Evolutionary conservation across 2,888 invertebrate genomes (phyloP), one percentile per base, ranked within the genome.

Genomic region (Napeogenes sylphis): DNA sequence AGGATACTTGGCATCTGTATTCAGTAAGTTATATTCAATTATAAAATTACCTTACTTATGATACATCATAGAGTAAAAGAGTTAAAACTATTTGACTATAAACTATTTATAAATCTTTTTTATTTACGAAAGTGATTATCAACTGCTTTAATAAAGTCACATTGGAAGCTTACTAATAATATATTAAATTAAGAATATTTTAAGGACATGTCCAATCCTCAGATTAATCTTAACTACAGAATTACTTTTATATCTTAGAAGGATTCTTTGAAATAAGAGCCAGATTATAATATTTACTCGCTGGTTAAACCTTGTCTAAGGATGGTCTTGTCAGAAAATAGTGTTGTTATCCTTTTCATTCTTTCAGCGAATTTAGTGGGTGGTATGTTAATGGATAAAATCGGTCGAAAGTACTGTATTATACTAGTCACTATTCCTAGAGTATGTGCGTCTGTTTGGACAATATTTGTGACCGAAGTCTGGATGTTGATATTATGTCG

Each of bases 401-500:
- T 72, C 2, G 75, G 75, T 0, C 64, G 75, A 33, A 73, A 73
- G 56, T 63, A 65, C 47, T 64, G 64, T 45, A 54, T 72, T 6
- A 32, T 72, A 2, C n/a, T 69, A 3, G 46, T 53, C 0, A 65
- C 64, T 5, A 6, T 76, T 0, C 76, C 76, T 0, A 74, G 72
- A 38, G 21, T 77, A 0, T 8, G 65, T 0, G 63, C 67, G 42
- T 68, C 70, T 42, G 38, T 51, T 30, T 12, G 21, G 21, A 30
- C 30, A 12, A 51, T 51, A 51, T 51, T 30, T 30, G 8, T 51
- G 73, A 72, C 64, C 0, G 68, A 76, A n/a, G 63, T 72, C 0
- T 77, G 77, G 77, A 70, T 75, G 70, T 21, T 79, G 5, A 58
- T 75, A 0, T 42, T 76, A 13, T 75, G 71, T 0, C 68, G 76